phyloP scores from a whole-genome alignment of 2,113 vertebrate species.

The Tragelaphus strepsiceros region DNA sequence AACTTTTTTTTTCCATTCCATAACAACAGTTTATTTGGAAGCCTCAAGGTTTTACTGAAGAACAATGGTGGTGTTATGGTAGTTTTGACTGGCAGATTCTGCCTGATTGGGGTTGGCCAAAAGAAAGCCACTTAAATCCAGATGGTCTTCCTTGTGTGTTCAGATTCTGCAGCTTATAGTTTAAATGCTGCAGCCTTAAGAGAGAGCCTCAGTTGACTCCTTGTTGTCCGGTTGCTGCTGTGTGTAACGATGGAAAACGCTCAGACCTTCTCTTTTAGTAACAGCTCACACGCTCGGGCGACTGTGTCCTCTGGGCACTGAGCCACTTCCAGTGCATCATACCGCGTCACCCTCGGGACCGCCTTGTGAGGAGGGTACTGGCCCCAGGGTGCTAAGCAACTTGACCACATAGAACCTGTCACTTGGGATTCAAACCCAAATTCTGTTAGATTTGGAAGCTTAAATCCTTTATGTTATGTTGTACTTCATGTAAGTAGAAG shows the following conservation, averaged over 20 bases:
- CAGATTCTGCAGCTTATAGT: neutral
- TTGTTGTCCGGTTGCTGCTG: neutral
- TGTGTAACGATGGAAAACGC: neutral
- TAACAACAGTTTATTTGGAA: conserved; percentile 1
- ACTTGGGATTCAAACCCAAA: neutral
- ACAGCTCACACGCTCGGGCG: neutral
- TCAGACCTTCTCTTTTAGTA: neutral
- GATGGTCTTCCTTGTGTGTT: neutral
- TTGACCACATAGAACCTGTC: neutral
- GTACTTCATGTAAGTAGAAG: neutral
- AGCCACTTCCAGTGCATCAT: rapidly evolving
- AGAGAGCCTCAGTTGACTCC: neutral
- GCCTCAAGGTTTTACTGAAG: neutral
- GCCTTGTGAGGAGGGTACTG: neutral
- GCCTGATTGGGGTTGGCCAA: neutral
- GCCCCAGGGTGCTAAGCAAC: neutral
- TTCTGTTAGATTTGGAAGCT: neutral
- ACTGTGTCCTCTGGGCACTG: rapidly evolving
- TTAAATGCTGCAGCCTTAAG: neutral
- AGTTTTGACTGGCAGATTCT: neutral
- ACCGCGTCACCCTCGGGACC: neutral
- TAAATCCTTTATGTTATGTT: neutral
- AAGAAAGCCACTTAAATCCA: neutral
- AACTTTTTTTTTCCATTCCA: neutral
- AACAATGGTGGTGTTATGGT: neutral